Evolutionary conservation across 2,797 vertebrate species (phyloP), one percentile per base, ranked within the genome.

Genomic region (Enteromius radiatus): DNA sequence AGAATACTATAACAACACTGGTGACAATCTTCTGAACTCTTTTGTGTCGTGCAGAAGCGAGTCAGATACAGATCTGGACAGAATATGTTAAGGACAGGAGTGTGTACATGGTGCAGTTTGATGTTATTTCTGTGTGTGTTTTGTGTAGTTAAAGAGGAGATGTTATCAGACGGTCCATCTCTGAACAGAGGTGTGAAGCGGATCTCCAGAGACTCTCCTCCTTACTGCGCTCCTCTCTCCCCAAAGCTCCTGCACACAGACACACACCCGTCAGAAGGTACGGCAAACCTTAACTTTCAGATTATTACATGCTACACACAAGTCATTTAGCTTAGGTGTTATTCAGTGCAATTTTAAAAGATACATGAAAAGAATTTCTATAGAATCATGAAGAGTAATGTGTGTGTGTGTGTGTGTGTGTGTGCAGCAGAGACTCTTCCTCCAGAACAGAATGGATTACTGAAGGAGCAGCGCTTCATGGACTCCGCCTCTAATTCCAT

Each of bases 221-320:
- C 95, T 0, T 97, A 96, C 9, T 90, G 94, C 28, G 95, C 93
- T 63, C 94, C 96, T 52, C 92, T 96, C 80, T 97, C 96, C 52
- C 96, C 96, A 36, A 98, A 98, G 91, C 92, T 96, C 77, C 88
- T 96, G 84, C 95, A 96, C 84, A 93, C 92, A 3, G 94, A 96
- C 84, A 92, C 92, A 73, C 95, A 96, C 88, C 95, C 95, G 12
- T 96, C 95, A 89, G 95, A 97, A 98, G 97, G 97, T 99, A 96
- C 28, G 17, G 47, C 28, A 21, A 63, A 28, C 59, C 1, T 28
- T 61, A 61, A 15, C 43, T 19, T 8, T 1, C 1, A 26, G 14
- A 11, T 31, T 15, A 23, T 45, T 21, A 4, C 68, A 28, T 28
- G 15, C 41, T 47, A 15, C 21, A n/a, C 9, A 9, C 0, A 61